Conservation (phyloP, 2,888 invertebrate genomes). For the Troides helena region DNA sequence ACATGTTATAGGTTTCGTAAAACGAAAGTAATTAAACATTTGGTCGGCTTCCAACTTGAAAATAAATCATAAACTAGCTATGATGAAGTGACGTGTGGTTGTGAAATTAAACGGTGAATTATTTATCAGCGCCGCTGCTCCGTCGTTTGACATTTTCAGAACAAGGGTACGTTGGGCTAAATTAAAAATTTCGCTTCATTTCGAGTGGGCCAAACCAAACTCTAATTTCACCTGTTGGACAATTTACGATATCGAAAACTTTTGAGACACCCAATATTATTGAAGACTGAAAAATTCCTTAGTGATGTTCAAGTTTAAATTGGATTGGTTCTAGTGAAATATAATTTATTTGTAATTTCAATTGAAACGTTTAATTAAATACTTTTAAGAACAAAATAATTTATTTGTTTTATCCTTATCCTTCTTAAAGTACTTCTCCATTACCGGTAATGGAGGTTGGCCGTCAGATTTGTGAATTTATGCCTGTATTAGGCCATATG, state of each 20-base stretch:
- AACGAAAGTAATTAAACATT: slow-evolving; percentile 21
- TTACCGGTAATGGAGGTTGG: no score
- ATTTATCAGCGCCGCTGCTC: slow-evolving; percentile 14
- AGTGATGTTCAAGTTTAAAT: neutral
- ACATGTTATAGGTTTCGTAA: neutral
- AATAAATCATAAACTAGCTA: slow-evolving; percentile 26
- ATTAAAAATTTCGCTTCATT: slow-evolving; percentile 24
- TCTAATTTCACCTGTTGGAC: slow-evolving; percentile 17
- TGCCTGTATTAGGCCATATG: no score
- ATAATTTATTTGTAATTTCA: neutral
- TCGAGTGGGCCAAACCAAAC: slow-evolving; percentile 15
- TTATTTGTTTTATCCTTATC: neutral
- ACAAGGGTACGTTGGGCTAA: slow-evolving; percentile 22
- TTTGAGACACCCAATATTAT: slow-evolving; percentile 5
- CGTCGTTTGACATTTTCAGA: slow-evolving; percentile 17
- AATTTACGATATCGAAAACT: slow-evolving; percentile 9
- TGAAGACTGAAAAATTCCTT: slow-evolving; percentile 7
- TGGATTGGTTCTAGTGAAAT: neutral
- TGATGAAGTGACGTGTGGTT: slow-evolving; percentile 15
- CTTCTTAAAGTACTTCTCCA: no score
- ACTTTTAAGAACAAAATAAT: neutral
- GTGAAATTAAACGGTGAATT: slow-evolving; percentile 27
- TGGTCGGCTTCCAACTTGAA: slow-evolving; percentile 16
- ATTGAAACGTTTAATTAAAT: neutral
- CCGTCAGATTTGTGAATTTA: no score